Percentiles rank a stretch among this genome's conserved stretches.
These are phyloP conservation scores for Hemaris fuciformis DNA, from an alignment of 2,888 invertebrate genomes.

Conservation along the genomic window DNA sequence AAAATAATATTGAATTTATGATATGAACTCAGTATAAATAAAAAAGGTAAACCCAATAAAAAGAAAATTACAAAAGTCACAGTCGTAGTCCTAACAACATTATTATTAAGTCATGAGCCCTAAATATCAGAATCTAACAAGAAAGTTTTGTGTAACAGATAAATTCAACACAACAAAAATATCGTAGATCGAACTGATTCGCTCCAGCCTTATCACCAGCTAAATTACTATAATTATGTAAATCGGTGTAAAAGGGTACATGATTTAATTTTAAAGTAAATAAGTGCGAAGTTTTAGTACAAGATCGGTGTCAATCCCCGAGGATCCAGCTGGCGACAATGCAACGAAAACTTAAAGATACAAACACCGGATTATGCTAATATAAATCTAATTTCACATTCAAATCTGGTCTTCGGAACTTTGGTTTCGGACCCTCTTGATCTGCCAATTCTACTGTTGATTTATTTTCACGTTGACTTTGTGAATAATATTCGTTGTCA, in stretches of 20 bases:
- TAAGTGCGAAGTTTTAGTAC: background rate
- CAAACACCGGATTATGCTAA: slow-evolving; percentile 76
- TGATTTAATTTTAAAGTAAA: background rate
- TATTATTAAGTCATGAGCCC: too few species aligned
- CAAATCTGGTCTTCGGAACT: slow-evolving; percentile 54
- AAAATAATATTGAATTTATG: too few species aligned
- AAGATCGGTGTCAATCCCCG: slow-evolving; percentile 36
- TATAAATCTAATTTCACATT: slow-evolving; percentile 67
- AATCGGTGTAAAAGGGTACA: background rate
- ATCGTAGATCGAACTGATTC: too few species aligned
- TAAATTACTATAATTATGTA: background rate
- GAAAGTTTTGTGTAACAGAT: background rate
- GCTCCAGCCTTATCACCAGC: too few species aligned
- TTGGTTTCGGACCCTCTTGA: slow-evolving; percentile 11
- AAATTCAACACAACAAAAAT: background rate
- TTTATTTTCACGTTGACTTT: slow-evolving; percentile 10
- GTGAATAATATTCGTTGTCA: background rate
- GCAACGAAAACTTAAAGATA: slow-evolving; percentile 68
- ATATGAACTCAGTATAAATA: too few species aligned
- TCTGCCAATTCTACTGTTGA: slow-evolving; percentile 9
- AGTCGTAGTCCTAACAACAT: too few species aligned
- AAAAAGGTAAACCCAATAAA: too few species aligned
- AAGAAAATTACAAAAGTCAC: too few species aligned
- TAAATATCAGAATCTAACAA: too few species aligned
- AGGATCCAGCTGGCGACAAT: slow-evolving; percentile 58